Evolutionary conservation across 2,888 invertebrate genomes (phyloP).

Genomic region (Tridacna crocea): DNA sequence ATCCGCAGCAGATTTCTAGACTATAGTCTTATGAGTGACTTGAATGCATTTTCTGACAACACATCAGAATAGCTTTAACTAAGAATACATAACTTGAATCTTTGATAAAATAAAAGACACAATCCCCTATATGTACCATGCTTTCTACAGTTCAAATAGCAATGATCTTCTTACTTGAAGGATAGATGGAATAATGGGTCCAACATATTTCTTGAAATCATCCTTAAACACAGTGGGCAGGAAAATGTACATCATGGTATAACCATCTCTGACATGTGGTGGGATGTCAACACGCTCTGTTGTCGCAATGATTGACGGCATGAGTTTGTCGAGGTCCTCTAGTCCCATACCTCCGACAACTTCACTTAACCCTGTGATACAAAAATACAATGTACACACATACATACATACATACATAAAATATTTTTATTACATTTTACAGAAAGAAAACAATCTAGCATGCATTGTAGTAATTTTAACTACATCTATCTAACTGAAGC

Average conservation of each 20-base stretch:
- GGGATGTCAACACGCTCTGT: constrained; percentile 91
- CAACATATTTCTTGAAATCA: constrained; percentile 97
- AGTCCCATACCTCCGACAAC: constrained; percentile 98
- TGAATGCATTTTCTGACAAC: too few relatives aligned
- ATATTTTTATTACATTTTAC: too few relatives aligned
- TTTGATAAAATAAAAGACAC: too few relatives aligned
- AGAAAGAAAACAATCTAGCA: too few relatives aligned
- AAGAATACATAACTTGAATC: too few relatives aligned
- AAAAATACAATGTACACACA: neutral
- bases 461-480: too few relatives aligned
- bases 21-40: too few relatives aligned
- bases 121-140: too few relatives aligned
- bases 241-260: constrained; percentile 99
- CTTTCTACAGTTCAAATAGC: neutral
- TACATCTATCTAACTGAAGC: too few relatives aligned
- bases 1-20: too few relatives aligned
- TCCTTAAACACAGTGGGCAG: constrained; percentile 98
- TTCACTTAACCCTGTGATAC: constrained; percentile 91
- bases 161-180: constrained; percentile 87
- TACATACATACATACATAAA: neutral
- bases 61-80: too few relatives aligned
- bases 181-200: constrained; percentile 98
- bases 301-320: constrained; percentile 98
- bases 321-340: constrained; percentile 96
- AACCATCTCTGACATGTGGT: constrained; percentile 99